Conservation (phyloP, 37 sponge, comb jelly and placozoan genomes). For the Theonella swinhoei region DNA sequence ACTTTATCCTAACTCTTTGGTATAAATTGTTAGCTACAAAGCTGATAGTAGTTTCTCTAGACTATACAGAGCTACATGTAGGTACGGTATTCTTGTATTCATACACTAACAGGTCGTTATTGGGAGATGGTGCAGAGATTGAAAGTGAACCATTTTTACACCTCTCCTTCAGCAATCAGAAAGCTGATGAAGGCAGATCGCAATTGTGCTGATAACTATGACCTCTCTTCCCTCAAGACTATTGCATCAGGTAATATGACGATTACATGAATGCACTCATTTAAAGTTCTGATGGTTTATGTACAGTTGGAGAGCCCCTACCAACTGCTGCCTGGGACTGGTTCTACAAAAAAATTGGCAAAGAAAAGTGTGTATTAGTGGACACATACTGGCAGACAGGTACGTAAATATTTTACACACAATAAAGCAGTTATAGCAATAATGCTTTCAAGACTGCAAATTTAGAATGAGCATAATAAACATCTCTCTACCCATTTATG, state of each 20-base stretch:
- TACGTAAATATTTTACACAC: no score
- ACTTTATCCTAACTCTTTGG: not conserved
- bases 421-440: no score
- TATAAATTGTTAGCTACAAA: not conserved
- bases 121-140: slow-evolving; percentile 89
- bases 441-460: no score
- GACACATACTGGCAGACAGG: not conserved
- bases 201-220: slow-evolving; percentile 70
- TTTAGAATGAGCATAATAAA: no score
- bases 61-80: no score
- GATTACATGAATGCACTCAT: no score
- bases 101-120: slow-evolving; percentile 67
- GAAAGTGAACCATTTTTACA: slow-evolving; percentile 83
- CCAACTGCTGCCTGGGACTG: not conserved
- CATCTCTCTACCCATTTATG: no score
- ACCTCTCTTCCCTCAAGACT: slow-evolving; percentile 64
- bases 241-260: slow-evolving; percentile 67
- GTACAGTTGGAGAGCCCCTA: not conserved
- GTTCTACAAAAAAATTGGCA: not conserved
- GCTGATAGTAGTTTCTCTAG: not conserved
- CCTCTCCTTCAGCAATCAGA: slow-evolving; percentile 86
- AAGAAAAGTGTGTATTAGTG: not conserved
- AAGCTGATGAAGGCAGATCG: slow-evolving; percentile 79
- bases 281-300: no score
- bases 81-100: not conserved